Base-by-base conservation (phyloP, 2,797 vertebrate species). In the Lerista edwardsae region DNA sequence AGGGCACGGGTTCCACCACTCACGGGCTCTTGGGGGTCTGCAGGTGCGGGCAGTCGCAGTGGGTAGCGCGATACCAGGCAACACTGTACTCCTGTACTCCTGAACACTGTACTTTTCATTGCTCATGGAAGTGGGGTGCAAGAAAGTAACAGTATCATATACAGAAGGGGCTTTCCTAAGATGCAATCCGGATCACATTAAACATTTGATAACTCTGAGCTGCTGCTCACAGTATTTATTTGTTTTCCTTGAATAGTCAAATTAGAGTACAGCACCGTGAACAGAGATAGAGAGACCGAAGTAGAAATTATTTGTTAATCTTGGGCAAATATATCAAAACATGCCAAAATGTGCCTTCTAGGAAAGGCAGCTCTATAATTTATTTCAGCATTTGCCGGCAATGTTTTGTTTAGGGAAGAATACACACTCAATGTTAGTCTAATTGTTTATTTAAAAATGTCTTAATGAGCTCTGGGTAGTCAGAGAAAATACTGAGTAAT, bases 361-460 rank as follows among this genome's bases (percentile, higher is more conserved):
- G 41, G 84, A 90, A 88, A 89, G 59, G 29, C 7, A 82, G 27
- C 57, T 77, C 75, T 89, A 41, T 89, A 92, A 90, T 90, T 88
- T 89, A 64, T 73, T 87, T 82, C 78, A 84, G 61, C 12, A 83
- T 87, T 91, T 90, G 83, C 84, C 84, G 79, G 65, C 75, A 75
- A n/a, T 83, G 75, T 31, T 92, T 93, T 82, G 3, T 88, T 34
- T 23, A 74, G 80, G 51, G 29, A 89, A 83, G 84, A 92, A 91
- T 91, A 80, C 91, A 88, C 90, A 91, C 93, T 91, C 89, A 89
- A 31, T 85, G 71, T 2, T 83, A 75, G 59, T 84, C 85, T 90
- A 86, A 87, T 34, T 91, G 88, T 94, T 93, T 90, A 88, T 90
- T 92, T 92, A 86, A 77, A 55, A 90, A 86, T 64, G 55, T 21